Percentiles rank a stretch among this genome's conserved stretches.
phyloP scores from a whole-genome alignment of 2,888 invertebrate species.

The Byasa hedistus region DNA sequence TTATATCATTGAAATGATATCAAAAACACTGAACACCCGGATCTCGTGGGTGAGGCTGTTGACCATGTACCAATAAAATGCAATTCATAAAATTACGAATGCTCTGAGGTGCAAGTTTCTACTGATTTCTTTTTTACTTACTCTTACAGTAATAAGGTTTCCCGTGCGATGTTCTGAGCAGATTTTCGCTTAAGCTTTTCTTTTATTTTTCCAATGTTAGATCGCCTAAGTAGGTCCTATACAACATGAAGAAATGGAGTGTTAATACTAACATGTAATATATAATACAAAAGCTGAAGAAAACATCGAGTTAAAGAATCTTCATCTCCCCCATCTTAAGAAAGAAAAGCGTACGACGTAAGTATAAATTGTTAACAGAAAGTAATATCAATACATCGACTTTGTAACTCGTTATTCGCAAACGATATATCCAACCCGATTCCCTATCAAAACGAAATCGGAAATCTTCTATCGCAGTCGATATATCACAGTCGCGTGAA shows the following conservation, averaged over 20 bases:
- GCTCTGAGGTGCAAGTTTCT: background rate
- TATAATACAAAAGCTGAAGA: no score
- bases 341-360: background rate
- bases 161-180: no score
- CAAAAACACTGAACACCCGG: no score
- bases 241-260: no score
- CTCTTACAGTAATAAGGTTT: background rate
- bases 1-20: no score
- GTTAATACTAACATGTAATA: no score
- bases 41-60: constrained; percentile 18
- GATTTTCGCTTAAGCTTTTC: no score
- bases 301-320: no score
- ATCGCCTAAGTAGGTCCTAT: no score
- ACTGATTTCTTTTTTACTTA: background rate
- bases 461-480: constrained; percentile 14
- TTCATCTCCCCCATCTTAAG: no score
- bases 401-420: background rate
- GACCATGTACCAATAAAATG: constrained; percentile 6
- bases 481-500: constrained; percentile 25
- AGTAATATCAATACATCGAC: background rate
- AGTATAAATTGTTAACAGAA: background rate
- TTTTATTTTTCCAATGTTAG: no score
- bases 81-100: background rate
- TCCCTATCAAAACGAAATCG: constrained; percentile 22
- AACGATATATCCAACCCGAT: constrained; percentile 17